A percentile compares a stretch with the other conserved stretches of the same genome.
phyloP scores from a whole-genome alignment of 2,113 vertebrate genomes.

The Poecile atricapillus region DNA sequence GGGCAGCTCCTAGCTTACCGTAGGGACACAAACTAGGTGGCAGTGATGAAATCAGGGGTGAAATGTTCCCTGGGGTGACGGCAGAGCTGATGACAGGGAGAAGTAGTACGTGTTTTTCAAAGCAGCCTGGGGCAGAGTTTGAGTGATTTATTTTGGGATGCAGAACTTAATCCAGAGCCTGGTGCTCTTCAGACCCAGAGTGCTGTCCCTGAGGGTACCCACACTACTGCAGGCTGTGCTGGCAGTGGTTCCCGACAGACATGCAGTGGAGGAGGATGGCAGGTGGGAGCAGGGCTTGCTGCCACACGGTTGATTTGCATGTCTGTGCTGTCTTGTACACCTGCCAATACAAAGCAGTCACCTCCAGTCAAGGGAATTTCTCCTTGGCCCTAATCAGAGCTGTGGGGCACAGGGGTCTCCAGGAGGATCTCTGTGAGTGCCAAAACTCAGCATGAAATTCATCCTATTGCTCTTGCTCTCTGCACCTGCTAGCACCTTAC shows the following conservation, averaged over 20 bases:
- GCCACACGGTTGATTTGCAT: accelerated
- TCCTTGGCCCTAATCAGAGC: neutral
- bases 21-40: neutral
- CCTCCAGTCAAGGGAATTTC: neutral
- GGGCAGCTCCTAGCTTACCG: neutral
- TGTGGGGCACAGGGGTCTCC: neutral
- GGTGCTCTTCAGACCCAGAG: neutral
- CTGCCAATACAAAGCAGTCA: neutral
- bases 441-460: neutral
- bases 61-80: neutral
- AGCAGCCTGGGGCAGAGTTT: neutral
- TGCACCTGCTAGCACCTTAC: neutral
- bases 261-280: neutral
- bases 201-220: neutral
- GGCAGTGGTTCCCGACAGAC: neutral
- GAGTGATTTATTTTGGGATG: neutral
- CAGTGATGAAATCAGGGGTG: neutral
- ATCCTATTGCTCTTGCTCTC: neutral
- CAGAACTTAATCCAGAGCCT: neutral
- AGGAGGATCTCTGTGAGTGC: neutral
- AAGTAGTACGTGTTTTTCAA: neutral
- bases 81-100: neutral
- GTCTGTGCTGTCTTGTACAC: neutral
- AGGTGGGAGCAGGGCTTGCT: neutral
- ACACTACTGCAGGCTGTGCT: neutral